Percentiles rank a stretch among this genome's conserved stretches.
Evolutionary conservation across 2,113 vertebrate genomes (phyloP).

Genomic region (Phoxinus phoxinus): DNA sequence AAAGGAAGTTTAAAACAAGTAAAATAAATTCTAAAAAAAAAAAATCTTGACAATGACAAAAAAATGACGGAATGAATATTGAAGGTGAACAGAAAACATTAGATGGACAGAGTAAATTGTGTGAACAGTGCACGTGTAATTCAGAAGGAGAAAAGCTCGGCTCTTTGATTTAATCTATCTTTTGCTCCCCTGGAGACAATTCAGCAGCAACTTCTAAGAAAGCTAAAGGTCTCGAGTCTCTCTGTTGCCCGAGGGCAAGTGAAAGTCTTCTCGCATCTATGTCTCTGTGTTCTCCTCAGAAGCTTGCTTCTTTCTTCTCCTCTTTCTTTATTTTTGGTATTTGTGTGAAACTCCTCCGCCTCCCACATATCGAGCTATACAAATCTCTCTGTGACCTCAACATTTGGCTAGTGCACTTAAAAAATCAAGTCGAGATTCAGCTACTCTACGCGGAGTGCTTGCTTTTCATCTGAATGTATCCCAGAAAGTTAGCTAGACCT

Average conservation of each 20-base stretch:
- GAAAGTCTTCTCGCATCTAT: slow-evolving; percentile 24
- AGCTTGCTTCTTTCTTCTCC: neutral
- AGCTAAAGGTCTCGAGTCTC: neutral
- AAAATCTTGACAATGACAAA: neutral
- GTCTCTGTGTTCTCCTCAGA: neutral
- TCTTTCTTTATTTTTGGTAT: slow-evolving; percentile 26
- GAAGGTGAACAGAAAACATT: neutral
- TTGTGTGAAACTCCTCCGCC: slow-evolving; percentile 35
- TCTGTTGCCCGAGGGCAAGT: slow-evolving; percentile 38
- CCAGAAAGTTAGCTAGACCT: neutral
- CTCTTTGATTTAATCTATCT: neutral
- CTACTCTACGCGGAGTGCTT: neutral
- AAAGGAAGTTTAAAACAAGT: too few species aligned
- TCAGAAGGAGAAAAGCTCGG: neutral
- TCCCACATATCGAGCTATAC: slow-evolving; percentile 37
- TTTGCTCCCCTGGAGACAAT: slow-evolving; percentile 12
- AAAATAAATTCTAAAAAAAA: too few species aligned
- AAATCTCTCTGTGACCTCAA: slow-evolving; percentile 22
- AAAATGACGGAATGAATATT: neutral
- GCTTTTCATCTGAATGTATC: slow-evolving; percentile 2
- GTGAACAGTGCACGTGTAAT: neutral
- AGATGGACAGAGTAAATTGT: neutral
- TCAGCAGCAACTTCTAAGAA: slow-evolving; percentile 2
- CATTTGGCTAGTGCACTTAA: slow-evolving; percentile 10
- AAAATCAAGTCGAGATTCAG: slow-evolving; percentile 11